These are phyloP conservation scores for Mus pahari DNA, from an alignment of 2,113 vertebrate species.

Conservation along the genomic window DNA sequence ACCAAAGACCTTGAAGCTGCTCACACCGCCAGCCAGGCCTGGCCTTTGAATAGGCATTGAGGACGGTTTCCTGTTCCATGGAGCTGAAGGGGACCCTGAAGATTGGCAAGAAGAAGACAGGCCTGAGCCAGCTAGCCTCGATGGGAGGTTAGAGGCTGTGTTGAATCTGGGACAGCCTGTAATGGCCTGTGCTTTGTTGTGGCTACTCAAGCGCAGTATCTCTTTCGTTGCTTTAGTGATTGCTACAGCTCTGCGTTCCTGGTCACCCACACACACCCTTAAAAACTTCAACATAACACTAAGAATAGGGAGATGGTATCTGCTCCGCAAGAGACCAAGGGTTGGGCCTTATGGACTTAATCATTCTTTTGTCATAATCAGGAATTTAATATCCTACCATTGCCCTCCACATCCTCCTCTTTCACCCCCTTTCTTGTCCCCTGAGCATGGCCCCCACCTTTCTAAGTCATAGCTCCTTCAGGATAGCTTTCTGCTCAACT, in stretches of 20 bases:
- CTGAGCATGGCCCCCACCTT: background rate
- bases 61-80: background rate
- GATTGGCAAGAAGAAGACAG: background rate
- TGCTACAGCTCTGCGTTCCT: background rate
- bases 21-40: background rate
- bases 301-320: background rate
- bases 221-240: background rate
- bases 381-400: background rate
- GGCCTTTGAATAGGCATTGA: background rate
- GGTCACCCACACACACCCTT: background rate
- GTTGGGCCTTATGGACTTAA: fast-evolving
- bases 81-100: background rate
- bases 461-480: background rate
- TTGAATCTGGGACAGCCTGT: background rate
- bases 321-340: background rate
- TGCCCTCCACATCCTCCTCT: fast-evolving
- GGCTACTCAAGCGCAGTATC: background rate
- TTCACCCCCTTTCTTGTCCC: background rate
- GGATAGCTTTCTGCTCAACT: background rate
- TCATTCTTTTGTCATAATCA: background rate
- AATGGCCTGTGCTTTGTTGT: background rate
- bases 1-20: slow-evolving; percentile 67
- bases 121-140: background rate
- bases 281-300: background rate
- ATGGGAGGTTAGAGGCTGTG: background rate